Base-by-base conservation (phyloP, 2,888 invertebrate genomes). In the Oeneis ivallda region DNA sequence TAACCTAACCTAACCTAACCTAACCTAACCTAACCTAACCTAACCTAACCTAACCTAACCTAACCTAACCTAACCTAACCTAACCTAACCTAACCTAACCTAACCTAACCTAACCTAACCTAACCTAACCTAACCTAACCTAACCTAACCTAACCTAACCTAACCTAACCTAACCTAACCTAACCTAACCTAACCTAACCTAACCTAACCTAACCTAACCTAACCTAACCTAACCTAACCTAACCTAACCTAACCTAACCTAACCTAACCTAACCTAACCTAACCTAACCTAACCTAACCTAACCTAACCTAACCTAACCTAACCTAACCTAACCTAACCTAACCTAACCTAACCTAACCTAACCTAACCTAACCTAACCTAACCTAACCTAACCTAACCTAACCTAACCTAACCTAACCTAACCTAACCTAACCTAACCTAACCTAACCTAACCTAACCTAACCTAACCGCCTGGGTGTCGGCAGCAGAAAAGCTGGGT, bases 361-460 rank as follows among this genome's bases (percentile, higher is more conserved):
- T 54, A 54, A 54, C 54, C 54, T 54, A 54, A 54, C 54, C 54
- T 54, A 54, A 54, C 54, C 65, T 65, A 64, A 64, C 64, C 64
- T 64, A 64, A 64, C 17, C 50, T 26, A 26, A 50, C 17, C 50
- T 26, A 65, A 65, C 65, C 65, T 65, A 65, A 65, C 65, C 65
- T 65, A 65, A 65, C 65, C 65, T 65, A 65, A 65, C 65, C 65
- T 65, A 65, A 65, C 65, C 65, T 65, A 65, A 65, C 65, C 65
- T 65, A 65, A 65, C 65, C 65, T 65, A 65, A 65, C 65, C 65
- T 65, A 65, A 65, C 65, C 65, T 65, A 65, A 65, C 65, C 65
- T 65, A 65, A 65, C 65, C 65, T 65, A 65, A 65, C 65, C 65
- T 65, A 65, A 65, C 64, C 64, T 64, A 64, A 64, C 64, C 64